phyloP scores from a whole-genome alignment of 2,888 invertebrate genomes.

The Thyatira batis region DNA sequence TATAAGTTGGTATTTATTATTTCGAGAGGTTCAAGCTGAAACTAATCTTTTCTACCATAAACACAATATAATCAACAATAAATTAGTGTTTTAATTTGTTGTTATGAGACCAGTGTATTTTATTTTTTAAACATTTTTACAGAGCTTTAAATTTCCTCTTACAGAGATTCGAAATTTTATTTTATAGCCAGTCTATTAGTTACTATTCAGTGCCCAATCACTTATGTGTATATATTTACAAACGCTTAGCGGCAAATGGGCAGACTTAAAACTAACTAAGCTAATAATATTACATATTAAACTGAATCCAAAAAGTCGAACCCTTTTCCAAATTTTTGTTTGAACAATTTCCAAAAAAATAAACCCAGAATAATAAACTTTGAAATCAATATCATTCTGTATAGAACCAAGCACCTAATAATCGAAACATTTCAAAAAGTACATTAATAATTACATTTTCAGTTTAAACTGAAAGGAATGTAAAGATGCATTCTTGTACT shows the following conservation, averaged over 20 bases:
- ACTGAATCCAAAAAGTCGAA: constrained; percentile 17
- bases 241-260: constrained; percentile 65
- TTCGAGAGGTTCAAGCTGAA: not conserved
- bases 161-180: constrained; percentile 67
- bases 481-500: constrained; percentile 16
- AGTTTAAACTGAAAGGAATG: constrained; percentile 33
- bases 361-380: not conserved
- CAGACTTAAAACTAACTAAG: constrained; percentile 21
- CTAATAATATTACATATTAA: constrained; percentile 18
- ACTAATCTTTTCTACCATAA: not conserved
- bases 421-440: not conserved
- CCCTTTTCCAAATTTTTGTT: not conserved
- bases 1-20: not conserved
- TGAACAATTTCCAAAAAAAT: not conserved
- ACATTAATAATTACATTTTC: constrained; percentile 10
- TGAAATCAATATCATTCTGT: not conserved
- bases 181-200: constrained; percentile 72
- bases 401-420: not conserved
- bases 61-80: not conserved
- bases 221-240: constrained; percentile 52
- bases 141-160: constrained; percentile 44
- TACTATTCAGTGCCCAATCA: constrained; percentile 59
- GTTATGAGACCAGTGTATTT: not conserved
- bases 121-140: not conserved
- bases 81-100: not conserved